Evolutionary conservation across 2,113 vertebrate genomes (phyloP).

Genomic region (Pelvicachromis taeniatus): DNA sequence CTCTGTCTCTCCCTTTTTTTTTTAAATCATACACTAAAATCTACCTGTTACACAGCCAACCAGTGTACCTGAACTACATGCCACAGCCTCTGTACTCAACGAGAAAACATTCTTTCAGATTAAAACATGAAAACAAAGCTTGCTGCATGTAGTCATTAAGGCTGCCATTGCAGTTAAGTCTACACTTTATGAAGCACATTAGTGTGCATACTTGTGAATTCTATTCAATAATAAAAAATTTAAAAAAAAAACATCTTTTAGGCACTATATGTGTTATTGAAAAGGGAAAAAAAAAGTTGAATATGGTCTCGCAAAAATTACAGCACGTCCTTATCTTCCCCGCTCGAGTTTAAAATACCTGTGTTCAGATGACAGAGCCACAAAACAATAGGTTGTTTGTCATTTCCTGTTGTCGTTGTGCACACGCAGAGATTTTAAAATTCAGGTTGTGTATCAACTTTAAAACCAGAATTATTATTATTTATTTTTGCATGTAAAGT

Average conservation of each 20-base stretch:
- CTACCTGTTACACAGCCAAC: background rate
- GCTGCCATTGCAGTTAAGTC: background rate
- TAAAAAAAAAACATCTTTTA: background rate
- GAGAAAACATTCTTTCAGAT: background rate
- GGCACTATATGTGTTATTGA: background rate
- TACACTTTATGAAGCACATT: background rate
- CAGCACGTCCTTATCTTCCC: background rate
- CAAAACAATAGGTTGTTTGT: conserved; percentile 8
- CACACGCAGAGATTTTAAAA: background rate
- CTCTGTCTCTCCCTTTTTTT: background rate
- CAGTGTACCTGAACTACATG: background rate
- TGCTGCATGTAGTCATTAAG: background rate
- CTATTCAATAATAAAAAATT: background rate
- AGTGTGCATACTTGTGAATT: background rate
- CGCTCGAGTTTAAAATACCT: background rate
- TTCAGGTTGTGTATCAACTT: background rate
- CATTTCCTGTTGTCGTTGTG: conserved; percentile 25
- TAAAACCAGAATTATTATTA: background rate
- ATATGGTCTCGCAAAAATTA: background rate
- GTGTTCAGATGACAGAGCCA: conserved; percentile 2
- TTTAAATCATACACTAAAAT: background rate
- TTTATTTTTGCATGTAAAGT: background rate
- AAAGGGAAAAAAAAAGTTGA: background rate
- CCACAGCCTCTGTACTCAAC: background rate
- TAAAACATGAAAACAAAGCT: background rate